Conservation (phyloP, 2,113 vertebrate species). For the Xyliphius kryptos region DNA sequence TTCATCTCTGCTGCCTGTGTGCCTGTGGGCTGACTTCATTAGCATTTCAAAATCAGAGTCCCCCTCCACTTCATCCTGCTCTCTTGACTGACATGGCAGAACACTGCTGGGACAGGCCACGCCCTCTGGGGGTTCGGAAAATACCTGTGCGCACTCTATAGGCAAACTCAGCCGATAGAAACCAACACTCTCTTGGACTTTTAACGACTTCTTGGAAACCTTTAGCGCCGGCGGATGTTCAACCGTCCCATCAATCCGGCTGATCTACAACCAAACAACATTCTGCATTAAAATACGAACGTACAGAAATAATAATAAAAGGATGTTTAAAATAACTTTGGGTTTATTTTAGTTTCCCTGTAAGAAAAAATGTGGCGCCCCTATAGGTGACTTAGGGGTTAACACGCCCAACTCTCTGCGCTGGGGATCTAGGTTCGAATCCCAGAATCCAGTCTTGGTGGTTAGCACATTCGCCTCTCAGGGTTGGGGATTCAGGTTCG, state of each 20-base stretch:
- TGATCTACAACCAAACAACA: constrained; percentile 69
- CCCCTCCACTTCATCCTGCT: constrained; percentile 78
- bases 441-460: too few relatives aligned
- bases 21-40: constrained; percentile 90
- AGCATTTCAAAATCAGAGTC: constrained; percentile 94
- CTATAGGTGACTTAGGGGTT: too few relatives aligned
- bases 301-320: too few relatives aligned
- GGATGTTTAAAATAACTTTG: too few relatives aligned
- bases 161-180: constrained; percentile 94
- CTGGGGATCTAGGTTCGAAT: too few relatives aligned
- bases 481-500: too few relatives aligned
- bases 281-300: too few relatives aligned
- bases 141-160: constrained; percentile 78
- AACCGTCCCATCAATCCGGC: constrained; percentile 70
- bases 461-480: too few relatives aligned
- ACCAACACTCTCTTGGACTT: constrained; percentile 65
- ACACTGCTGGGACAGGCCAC: constrained; percentile 61
- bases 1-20: constrained; percentile 77
- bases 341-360: too few relatives aligned
- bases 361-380: too few relatives aligned
- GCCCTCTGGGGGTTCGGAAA: constrained; percentile 68
- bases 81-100: constrained; percentile 73
- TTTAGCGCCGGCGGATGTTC: constrained; percentile 80
- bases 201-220: constrained; percentile 77
- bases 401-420: too few relatives aligned